Base-by-base conservation (phyloP, 2,797 vertebrate genomes). In the Semotilus atromaculatus region DNA sequence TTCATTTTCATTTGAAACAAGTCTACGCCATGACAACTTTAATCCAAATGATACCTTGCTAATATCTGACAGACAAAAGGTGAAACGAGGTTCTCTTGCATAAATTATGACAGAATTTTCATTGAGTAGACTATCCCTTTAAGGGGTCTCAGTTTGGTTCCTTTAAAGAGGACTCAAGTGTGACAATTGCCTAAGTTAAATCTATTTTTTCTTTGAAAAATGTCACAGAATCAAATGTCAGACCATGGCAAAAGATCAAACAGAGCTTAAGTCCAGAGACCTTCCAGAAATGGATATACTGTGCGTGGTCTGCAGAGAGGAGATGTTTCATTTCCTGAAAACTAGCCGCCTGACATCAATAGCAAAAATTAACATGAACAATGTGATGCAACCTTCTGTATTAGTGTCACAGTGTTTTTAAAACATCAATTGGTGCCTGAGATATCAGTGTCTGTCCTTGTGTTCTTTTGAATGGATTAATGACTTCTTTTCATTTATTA, bases 361-460 rank as follows among this genome's bases (percentile, higher is more conserved):
- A 81, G 86, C 36, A 21, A 29, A 76, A 81, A 84, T 87, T 76
- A 23, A 51, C 86, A 87, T 85, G 45, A 75, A 76, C 45, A 85
- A 58, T 34, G 31, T 76, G 77, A 75, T 68, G 40, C 51, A 76
- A 55, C 34, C 36, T 80, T 83, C 67, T 86, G 26, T 80, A 29
- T 74, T 51, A 76, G 34, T 76, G 78, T 77, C 62, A 53, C 60
- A 55, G 18, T 45, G 62, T 77, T 68, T 77, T 85, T 84, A n/a
- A 80, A 75, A n/a, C 43, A 53, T 77, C 38, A 82, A 78, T 78
- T 73, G 78, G 79, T 14, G 58, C 34, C 43, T 58, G 78, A 55
- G 36, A 72, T 78, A 78, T 85, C 64, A 71, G 31, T 72, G 23
- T 67, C 48, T 51, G 73, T n/a, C 60, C 38, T 64, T 82, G 58